A percentile compares a stretch with the other conserved stretches of the same genome.
phyloP scores from a whole-genome alignment of 2,113 vertebrate genomes.

The Balaeniceps rex region DNA sequence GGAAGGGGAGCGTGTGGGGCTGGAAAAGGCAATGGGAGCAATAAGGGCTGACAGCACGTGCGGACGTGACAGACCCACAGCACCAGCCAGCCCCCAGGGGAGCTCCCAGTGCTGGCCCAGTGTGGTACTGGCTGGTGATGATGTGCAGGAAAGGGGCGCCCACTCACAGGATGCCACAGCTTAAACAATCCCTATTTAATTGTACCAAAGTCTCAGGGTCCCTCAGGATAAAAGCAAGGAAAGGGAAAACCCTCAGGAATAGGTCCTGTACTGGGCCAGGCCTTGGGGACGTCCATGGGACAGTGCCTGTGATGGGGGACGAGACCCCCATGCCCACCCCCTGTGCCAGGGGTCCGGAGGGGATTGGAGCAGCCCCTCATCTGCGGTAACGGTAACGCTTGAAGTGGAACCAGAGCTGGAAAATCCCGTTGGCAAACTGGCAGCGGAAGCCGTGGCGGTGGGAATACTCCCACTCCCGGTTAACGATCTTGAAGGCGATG shows the following conservation, averaged over 20 bases:
- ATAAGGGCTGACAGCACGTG: fast-evolving
- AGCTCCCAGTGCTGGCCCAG: neutral
- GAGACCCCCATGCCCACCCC: fast-evolving
- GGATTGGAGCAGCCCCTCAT: constrained; percentile 11
- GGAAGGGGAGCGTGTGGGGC: fast-evolving
- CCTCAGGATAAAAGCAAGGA: neutral
- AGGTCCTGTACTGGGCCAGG: neutral
- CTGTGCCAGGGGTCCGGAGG: fast-evolving
- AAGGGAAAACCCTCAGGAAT: neutral
- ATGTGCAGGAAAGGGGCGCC: fast-evolving
- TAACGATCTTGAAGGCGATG: constrained; percentile 97
- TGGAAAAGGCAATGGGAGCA: neutral
- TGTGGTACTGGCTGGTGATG: neutral
- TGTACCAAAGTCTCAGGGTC: neutral
- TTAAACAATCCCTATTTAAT: constrained; percentile 28
- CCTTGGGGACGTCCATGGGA: fast-evolving
- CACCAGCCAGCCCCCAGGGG: neutral
- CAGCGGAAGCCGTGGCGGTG: constrained; percentile 97
- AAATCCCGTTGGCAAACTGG: constrained; percentile 97
- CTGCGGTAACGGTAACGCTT: constrained; percentile 95
- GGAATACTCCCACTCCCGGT: constrained; percentile 96
- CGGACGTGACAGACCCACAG: neutral
- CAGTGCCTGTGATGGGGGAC: fast-evolving
- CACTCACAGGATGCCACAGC: fast-evolving
- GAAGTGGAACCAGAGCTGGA: constrained; percentile 99